Evolutionary conservation across 2,797 vertebrate species (phyloP), one percentile per base, ranked within the genome.

Genomic region (Poliocrania exsul): DNA sequence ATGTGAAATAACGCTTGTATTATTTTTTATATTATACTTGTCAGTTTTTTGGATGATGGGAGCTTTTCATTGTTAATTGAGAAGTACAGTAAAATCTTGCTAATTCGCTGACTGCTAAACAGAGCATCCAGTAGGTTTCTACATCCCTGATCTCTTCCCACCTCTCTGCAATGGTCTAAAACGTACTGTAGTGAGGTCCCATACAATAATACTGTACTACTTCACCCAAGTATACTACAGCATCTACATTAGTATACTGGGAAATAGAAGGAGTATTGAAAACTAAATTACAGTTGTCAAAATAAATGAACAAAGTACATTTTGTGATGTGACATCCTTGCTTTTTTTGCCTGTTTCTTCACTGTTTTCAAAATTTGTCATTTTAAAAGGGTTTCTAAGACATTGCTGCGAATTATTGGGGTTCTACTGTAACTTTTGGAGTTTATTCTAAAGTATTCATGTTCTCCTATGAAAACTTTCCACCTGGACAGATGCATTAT

Each of bases 251-350:
- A 85, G 90, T 95, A 96, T 96, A 95, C 96, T 94, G 72, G 86
- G 92, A 94, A 77, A 87, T 88, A 83, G 79, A 91, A 86, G 80
- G 71, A 96, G 90, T 90, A 92, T 69, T 92, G 89, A 92, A 90
- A 91, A 80, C 79, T 93, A 97, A 96, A 90, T 92, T 82, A 60
- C 92, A 74, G 49, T 88, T 91, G 90, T 95, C 82, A 86, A 94
- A 97, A 95, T 97, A 96, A 97, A 96, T 94, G 91, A 90, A 81
- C 82, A 91, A 96, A 96, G 93, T 97, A 91, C 92, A n/a, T 95
- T 92, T 94, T 88, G 91, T 94, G 96, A 95, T 61, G 93, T 96
- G 90, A 95, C 67, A 96, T 96, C 93, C 83, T 96, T 97, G 95
- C 87, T 95, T 96, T 96, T 80, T 38, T 96, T 96, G 91, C 92